A percentile compares a stretch with the other conserved stretches of the same genome.
Conservation (phyloP, 2,797 vertebrate species). For the Amphiprion clarkii region DNA sequence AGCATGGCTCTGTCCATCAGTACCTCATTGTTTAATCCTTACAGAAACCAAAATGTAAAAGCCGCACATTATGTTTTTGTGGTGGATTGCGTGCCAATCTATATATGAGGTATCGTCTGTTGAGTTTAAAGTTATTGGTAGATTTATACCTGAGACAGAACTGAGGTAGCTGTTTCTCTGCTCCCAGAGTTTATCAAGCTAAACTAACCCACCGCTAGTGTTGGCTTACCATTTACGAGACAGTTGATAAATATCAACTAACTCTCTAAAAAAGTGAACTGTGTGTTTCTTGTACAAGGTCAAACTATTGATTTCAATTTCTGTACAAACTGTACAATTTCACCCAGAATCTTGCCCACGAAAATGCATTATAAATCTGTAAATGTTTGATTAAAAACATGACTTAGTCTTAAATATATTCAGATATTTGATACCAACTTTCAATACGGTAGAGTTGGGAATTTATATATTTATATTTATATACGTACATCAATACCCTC, state of each 20-base stretch:
- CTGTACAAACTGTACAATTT: not conserved
- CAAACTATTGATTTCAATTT: conserved; percentile 3
- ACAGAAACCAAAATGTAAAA: too few relatives aligned
- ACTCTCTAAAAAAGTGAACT: not conserved
- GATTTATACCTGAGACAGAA: too few relatives aligned
- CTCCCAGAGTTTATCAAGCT: not conserved
- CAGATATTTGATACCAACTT: not conserved
- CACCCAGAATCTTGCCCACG: not conserved
- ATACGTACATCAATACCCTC: too few relatives aligned
- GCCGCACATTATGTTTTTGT: too few relatives aligned
- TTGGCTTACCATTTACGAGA: not conserved
- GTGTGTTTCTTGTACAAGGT: not conserved
- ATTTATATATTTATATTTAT: not conserved
- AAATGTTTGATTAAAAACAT: not conserved
- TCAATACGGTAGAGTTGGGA: not conserved
- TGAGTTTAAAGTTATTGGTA: too few relatives aligned
- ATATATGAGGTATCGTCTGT: too few relatives aligned
- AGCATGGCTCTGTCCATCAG: too few relatives aligned
- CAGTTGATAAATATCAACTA: not conserved
- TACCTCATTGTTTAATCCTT: too few relatives aligned
- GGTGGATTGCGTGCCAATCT: too few relatives aligned
- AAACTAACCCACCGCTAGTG: not conserved
- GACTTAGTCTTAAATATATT: too few relatives aligned
- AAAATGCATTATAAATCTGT: too few relatives aligned
- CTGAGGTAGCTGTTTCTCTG: not conserved